Conservation (phyloP, 2,797 vertebrate species). For the Chrysocyon brachyurus region DNA sequence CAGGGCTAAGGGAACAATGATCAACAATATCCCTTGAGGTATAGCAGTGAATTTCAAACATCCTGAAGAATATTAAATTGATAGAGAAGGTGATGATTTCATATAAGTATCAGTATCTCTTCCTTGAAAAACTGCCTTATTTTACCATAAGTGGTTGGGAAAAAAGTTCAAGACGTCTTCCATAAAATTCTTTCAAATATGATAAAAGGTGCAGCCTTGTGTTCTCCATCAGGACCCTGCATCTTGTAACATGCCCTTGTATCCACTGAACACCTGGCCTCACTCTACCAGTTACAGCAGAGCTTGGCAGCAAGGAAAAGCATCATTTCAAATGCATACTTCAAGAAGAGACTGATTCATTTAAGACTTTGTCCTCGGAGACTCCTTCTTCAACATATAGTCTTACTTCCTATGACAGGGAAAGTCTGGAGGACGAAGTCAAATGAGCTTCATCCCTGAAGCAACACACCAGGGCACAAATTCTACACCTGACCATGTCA, state of each 20-base stretch:
- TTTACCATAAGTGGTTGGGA: neutral
- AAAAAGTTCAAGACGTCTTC: conserved; percentile 20
- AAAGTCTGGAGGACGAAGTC: conserved; percentile 18
- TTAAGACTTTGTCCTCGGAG: conserved; percentile 6
- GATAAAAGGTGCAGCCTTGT: neutral
- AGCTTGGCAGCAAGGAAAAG: neutral
- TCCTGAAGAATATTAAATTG: conserved; percentile 48
- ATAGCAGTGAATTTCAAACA: conserved; percentile 33
- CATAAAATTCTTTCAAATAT: neutral
- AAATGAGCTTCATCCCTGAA: neutral
- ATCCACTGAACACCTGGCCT: neutral
- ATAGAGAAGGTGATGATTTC: conserved; percentile 15
- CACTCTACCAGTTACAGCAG: neutral
- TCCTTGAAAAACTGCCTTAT: neutral
- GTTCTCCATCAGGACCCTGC: neutral
- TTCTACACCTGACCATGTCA: neutral
- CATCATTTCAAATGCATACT: conserved; percentile 11
- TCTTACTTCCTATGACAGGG: neutral
- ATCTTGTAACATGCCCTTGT: neutral
- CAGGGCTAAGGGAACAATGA: conserved; percentile 17
- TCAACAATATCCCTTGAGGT: neutral
- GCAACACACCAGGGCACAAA: neutral
- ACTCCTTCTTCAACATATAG: neutral
- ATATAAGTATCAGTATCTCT: neutral
- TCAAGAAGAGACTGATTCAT: neutral